Evolutionary conservation across 2,888 invertebrate species (phyloP).

Genomic region (Orchesellides sinensis): DNA sequence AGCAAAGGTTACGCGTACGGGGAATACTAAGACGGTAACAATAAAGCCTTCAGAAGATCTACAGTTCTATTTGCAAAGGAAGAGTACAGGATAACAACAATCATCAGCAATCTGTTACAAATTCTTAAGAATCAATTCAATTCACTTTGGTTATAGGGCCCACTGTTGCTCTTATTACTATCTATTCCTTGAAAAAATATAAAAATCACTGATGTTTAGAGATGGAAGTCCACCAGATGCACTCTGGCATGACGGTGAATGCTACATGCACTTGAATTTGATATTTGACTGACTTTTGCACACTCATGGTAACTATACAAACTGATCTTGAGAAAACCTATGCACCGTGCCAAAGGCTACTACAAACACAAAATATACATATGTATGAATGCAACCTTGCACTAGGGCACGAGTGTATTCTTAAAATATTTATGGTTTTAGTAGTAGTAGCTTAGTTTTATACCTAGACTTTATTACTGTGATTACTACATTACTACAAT

Average conservation of each 20-base stretch:
- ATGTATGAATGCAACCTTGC: too few relatives aligned
- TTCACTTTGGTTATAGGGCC: conserved; percentile 11
- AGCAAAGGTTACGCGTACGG: too few relatives aligned
- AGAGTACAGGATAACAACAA: too few relatives aligned
- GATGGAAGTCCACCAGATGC: conserved; percentile 43
- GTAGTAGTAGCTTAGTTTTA: background rate
- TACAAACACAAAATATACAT: conserved; percentile 12
- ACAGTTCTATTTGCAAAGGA: too few relatives aligned
- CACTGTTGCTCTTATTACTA: conserved; percentile 8
- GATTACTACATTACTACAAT: background rate
- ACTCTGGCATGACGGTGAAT: conserved; percentile 50
- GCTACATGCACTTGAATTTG: conserved; percentile 54
- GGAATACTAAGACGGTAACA: too few relatives aligned
- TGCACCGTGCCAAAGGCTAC: conserved; percentile 39
- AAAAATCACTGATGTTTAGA: conserved; percentile 3
- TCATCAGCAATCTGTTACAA: too few relatives aligned
- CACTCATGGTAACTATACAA: background rate
- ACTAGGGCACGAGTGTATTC: conserved; percentile 40
- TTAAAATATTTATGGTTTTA: background rate
- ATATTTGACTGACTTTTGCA: conserved; percentile 53
- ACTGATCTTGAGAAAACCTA: conserved; percentile 34
- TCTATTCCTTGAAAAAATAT: background rate
- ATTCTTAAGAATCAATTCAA: too few relatives aligned
- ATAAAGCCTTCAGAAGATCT: too few relatives aligned
- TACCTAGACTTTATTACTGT: conserved; percentile 10